Evolutionary conservation across 1,140 invertebrate species (phyloP).

Genomic region (Himalopsyche phryganea): DNA sequence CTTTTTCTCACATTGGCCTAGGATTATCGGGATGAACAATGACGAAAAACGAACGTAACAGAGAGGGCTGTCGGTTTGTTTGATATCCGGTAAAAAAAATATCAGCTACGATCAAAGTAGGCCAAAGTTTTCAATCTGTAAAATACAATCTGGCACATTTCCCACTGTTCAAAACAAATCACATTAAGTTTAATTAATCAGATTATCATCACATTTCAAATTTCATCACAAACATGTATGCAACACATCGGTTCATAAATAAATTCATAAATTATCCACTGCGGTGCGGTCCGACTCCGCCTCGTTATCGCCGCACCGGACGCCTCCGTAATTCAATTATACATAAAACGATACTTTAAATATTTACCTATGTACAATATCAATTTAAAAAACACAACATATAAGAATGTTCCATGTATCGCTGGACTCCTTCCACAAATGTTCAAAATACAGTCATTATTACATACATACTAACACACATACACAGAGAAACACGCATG

Average conservation of each 20-base stretch:
- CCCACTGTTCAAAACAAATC: slow-evolving; percentile 19
- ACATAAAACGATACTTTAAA: slow-evolving; percentile 22
- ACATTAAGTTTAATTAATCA: slow-evolving; percentile 17
- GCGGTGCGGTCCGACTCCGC: neutral
- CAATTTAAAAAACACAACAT: slow-evolving; percentile 27
- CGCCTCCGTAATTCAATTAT: slow-evolving; percentile 25
- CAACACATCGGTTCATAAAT: slow-evolving; percentile 20
- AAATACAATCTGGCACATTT: slow-evolving; percentile 16
- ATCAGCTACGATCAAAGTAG: neutral
- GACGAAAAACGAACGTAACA: neutral
- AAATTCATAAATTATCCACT: slow-evolving; percentile 6
- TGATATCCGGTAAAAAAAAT: too few species aligned
- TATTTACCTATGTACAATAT: slow-evolving; percentile 25
- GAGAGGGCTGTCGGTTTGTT: too few species aligned
- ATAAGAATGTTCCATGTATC: slow-evolving; percentile 20
- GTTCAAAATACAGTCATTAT: slow-evolving; percentile 21
- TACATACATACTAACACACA: slow-evolving; percentile 26
- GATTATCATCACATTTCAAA: slow-evolving; percentile 1
- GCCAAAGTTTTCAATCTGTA: too few species aligned
- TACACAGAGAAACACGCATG: slow-evolving; percentile 26
- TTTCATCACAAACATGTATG: slow-evolving; percentile 23
- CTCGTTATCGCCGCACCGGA: slow-evolving; percentile 14
- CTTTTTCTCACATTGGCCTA: neutral
- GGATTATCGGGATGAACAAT: slow-evolving; percentile 2
- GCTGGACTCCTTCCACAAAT: slow-evolving; percentile 4